phyloP scores from a whole-genome alignment of 2,888 invertebrate genomes.

The Sepiola atlantica region DNA sequence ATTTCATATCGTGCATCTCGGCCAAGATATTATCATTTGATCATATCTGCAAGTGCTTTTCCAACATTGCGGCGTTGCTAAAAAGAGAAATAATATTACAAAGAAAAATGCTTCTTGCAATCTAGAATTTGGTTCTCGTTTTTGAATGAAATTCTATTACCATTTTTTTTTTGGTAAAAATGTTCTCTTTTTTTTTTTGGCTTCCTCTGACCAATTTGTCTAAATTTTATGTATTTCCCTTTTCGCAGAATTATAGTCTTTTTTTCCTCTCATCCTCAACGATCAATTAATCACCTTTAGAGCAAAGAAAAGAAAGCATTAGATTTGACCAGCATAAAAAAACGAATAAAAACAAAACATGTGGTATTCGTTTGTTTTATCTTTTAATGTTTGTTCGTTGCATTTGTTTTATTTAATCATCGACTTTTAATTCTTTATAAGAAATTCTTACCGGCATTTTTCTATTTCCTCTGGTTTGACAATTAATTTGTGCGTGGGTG shows the following conservation, averaged over 20 bases:
- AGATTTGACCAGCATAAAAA: background rate
- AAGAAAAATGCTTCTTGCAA: background rate
- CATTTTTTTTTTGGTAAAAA: background rate
- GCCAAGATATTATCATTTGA: background rate
- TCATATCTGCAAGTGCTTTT: background rate
- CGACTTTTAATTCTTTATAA: background rate
- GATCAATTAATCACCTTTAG: background rate
- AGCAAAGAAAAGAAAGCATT: background rate
- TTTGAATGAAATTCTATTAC: background rate
- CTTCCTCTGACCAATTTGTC: background rate
- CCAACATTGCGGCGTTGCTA: background rate
- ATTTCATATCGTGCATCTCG: background rate
- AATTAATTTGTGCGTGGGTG: background rate
- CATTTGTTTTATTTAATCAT: background rate
- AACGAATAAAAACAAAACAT: background rate
- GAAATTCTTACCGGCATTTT: background rate
- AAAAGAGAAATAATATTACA: background rate
- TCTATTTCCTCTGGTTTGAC: background rate
- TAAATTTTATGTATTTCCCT: background rate
- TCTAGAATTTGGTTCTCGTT: background rate
- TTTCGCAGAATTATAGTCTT: too few relatives aligned
- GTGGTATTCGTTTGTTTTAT: background rate
- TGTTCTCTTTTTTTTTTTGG: background rate
- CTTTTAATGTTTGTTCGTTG: background rate
- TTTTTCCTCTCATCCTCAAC: too few relatives aligned